phyloP scores from a whole-genome alignment of 2,113 vertebrate genomes.

The Rhipidura dahli region DNA sequence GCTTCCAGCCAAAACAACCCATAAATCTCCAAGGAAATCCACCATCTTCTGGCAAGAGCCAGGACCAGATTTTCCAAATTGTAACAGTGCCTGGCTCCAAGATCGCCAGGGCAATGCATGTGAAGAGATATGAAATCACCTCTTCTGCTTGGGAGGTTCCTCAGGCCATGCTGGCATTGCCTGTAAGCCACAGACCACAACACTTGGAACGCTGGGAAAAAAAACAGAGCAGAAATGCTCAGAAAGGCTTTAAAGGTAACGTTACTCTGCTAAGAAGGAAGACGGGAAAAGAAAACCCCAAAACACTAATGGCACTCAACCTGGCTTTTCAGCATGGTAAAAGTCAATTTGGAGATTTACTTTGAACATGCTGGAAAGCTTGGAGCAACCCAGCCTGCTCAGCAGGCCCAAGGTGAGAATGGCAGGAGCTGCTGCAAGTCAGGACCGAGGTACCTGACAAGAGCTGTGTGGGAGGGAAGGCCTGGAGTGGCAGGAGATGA shows the following conservation, averaged over 20 bases:
- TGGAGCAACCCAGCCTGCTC: neutral
- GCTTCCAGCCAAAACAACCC: slow-evolving; percentile 32
- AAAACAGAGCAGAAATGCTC: neutral
- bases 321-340: neutral
- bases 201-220: neutral
- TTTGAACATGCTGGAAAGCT: neutral
- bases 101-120: neutral
- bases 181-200: neutral
- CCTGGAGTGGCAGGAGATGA: neutral
- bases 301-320: neutral
- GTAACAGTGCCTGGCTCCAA: slow-evolving; percentile 36
- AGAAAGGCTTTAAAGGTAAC: neutral
- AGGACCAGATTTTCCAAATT: neutral
- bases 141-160: slow-evolving; percentile 33
- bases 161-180: neutral
- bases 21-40: slow-evolving; percentile 8
- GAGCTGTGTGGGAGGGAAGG: neutral
- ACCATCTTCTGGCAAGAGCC: neutral
- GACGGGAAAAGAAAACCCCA: accelerated
- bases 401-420: neutral
- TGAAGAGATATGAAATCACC: slow-evolving; percentile 24
- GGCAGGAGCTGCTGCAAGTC: slow-evolving; percentile 21
- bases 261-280: neutral
- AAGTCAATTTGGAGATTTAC: neutral
- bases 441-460: neutral